Percentiles rank a stretch among this genome's conserved stretches.
phyloP scores from a whole-genome alignment of 2,888 invertebrate genomes.

The Pandemis corylana region DNA sequence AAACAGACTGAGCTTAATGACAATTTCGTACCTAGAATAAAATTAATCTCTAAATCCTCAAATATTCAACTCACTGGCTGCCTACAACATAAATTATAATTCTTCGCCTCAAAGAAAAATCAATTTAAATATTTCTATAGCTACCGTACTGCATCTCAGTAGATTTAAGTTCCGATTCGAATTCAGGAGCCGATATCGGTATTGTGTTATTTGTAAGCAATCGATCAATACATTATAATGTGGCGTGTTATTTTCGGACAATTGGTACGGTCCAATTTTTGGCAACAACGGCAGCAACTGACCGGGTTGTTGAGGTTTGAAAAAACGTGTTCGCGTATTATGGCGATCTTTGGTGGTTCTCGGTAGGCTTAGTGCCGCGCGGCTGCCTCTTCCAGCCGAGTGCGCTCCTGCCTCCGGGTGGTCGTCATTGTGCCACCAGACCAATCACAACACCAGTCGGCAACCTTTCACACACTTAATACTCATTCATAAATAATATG shows the following conservation, averaged over 20 bases:
- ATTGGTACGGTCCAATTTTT: constrained; percentile 69
- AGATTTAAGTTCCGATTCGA: constrained; percentile 54
- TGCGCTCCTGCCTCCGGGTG: constrained; percentile 73
- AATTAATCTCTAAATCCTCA: background rate
- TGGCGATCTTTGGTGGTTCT: constrained; percentile 70
- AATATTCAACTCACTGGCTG: background rate
- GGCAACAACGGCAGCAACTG: constrained; percentile 51
- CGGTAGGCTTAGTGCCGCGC: constrained; percentile 53
- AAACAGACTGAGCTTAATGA: background rate
- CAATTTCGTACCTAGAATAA: background rate
- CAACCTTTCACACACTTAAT: constrained; percentile 45
- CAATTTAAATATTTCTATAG: constrained; percentile 37
- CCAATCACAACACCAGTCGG: constrained; percentile 66
- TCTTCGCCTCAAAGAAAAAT: constrained; percentile 23
- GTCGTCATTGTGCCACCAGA: constrained; percentile 66
- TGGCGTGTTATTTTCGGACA: constrained; percentile 64
- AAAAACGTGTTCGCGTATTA: constrained; percentile 55
- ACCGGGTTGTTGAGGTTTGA: constrained; percentile 43
- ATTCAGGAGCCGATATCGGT: constrained; percentile 54
- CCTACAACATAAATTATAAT: constrained; percentile 5
- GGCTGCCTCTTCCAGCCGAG: constrained; percentile 69
- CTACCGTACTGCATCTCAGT: constrained; percentile 53
- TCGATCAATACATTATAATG: constrained; percentile 59
- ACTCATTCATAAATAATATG: constrained; percentile 39
- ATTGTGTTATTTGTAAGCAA: constrained; percentile 51